Conservation (phyloP, 2,888 invertebrate species). For the Amphipyra berbera region DNA sequence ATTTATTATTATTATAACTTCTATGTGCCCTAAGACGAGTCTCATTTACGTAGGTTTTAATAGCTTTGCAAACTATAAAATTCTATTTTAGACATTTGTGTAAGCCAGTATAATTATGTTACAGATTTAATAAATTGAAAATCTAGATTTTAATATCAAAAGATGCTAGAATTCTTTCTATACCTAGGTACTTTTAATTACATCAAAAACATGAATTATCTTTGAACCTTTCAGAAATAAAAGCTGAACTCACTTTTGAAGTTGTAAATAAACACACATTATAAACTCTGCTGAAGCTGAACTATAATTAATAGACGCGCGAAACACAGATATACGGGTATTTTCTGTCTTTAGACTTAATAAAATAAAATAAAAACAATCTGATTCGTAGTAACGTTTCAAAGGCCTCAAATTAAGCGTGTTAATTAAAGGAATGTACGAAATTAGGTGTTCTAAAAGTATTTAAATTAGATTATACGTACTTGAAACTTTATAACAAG, state of each 20-base stretch:
- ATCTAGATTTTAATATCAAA: slow-evolving; percentile 1
- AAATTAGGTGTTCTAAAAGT: slow-evolving; percentile 54
- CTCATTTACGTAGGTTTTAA: slow-evolving; percentile 42
- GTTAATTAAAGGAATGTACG: slow-evolving; percentile 58
- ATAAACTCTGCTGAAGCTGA: slow-evolving; percentile 11
- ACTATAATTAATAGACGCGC: slow-evolving; percentile 25
- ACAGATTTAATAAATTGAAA: slow-evolving; percentile 9
- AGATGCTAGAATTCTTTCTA: slow-evolving; percentile 3
- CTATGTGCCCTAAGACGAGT: slow-evolving; percentile 8
- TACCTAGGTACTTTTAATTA: slow-evolving; percentile 36
- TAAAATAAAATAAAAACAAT: slow-evolving; percentile 28
- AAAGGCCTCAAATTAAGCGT: slow-evolving; percentile 56
- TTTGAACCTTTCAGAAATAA: slow-evolving; percentile 1
- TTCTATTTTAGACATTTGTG: slow-evolving; percentile 18
- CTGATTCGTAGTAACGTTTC: slow-evolving; percentile 44
- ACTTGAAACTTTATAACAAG: slow-evolving; percentile 20
- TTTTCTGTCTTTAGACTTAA: slow-evolving; percentile 10
- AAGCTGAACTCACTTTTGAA: slow-evolving; percentile 1
- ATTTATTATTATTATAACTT: slow-evolving; percentile 38
- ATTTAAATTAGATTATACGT: slow-evolving; percentile 2
- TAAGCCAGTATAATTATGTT: slow-evolving; percentile 6
- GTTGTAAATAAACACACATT: slow-evolving; percentile 12
- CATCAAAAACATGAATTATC: slow-evolving; percentile 17
- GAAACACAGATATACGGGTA: slow-evolving; percentile 5
- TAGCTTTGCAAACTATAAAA: slow-evolving; percentile 16